phyloP scores from a whole-genome alignment of 2,113 vertebrate genomes.

The Catharus bicknelli region DNA sequence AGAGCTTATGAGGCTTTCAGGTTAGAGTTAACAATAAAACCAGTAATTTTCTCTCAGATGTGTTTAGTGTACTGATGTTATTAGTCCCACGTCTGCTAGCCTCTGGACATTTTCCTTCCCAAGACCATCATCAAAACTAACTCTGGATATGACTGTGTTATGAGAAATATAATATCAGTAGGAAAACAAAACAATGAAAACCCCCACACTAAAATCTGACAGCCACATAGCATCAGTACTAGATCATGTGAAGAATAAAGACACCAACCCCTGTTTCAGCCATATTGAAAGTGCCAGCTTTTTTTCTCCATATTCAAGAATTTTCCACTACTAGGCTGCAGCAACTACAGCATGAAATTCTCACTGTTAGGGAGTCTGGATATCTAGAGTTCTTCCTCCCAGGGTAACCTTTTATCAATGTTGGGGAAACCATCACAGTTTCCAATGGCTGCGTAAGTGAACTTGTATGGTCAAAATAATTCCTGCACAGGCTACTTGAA shows the following conservation, averaged over 20 bases:
- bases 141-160: not conserved
- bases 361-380: not conserved
- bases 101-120: conserved; percentile 15
- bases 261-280: not conserved
- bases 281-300: not conserved
- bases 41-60: not conserved
- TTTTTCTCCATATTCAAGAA: not conserved
- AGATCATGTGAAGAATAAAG: not conserved
- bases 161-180: not conserved
- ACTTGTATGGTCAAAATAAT: not conserved
- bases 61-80: not conserved
- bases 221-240: not conserved
- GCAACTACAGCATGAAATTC: not conserved
- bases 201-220: not conserved
- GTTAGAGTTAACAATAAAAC: not conserved
- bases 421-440: not conserved
- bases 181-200: not conserved
- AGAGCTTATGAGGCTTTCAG: conserved; percentile 1
- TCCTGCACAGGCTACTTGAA: not conserved
- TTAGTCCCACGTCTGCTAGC: not conserved
- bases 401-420: not conserved
- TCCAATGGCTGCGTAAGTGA: not conserved
- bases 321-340: not conserved
- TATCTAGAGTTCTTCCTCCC: not conserved
- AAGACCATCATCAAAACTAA: not conserved